Evolutionary conservation across 2,113 vertebrate species (phyloP).

Genomic region (Trochalopteron elliotii): DNA sequence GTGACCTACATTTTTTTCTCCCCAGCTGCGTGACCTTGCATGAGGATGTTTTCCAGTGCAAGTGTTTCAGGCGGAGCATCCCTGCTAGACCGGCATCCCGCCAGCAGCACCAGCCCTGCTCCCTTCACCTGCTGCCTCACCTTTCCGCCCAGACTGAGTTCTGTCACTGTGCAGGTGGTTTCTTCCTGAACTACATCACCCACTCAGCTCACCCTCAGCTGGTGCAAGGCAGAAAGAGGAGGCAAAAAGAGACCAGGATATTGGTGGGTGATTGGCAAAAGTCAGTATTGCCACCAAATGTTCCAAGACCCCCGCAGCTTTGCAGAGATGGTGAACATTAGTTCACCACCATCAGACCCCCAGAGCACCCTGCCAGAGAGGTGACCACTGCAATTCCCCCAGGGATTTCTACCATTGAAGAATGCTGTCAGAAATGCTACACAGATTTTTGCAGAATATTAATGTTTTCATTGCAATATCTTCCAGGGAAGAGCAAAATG

Average conservation of each 20-base stretch:
- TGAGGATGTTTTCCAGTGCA: not conserved
- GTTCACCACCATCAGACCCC: not conserved
- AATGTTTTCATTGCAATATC: slow-evolving; percentile 36
- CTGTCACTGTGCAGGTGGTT: not conserved
- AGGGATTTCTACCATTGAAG: not conserved
- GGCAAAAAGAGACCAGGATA: not conserved
- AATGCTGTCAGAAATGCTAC: not conserved
- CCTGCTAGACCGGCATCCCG: rapidly evolving
- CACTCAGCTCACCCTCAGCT: not conserved
- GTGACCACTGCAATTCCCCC: not conserved
- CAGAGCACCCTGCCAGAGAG: not conserved
- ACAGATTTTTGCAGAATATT: slow-evolving; percentile 26
- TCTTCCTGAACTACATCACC: not conserved
- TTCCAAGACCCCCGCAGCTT: rapidly evolving
- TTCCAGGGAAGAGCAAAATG: slow-evolving; percentile 45
- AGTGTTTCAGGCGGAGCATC: not conserved
- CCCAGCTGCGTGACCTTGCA: not conserved
- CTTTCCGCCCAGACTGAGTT: not conserved
- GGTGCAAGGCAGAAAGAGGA: not conserved
- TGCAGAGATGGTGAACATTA: not conserved
- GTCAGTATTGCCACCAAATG: not conserved
- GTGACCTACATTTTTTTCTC: slow-evolving; percentile 52
- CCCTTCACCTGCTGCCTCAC: rapidly evolving
- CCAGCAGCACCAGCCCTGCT: not conserved
- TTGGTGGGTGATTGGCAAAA: not conserved